Percentiles rank a stretch among this genome's conserved stretches.
Conservation (phyloP, 64 coral and sea anemone species). For the Stylophora pistillata region DNA sequence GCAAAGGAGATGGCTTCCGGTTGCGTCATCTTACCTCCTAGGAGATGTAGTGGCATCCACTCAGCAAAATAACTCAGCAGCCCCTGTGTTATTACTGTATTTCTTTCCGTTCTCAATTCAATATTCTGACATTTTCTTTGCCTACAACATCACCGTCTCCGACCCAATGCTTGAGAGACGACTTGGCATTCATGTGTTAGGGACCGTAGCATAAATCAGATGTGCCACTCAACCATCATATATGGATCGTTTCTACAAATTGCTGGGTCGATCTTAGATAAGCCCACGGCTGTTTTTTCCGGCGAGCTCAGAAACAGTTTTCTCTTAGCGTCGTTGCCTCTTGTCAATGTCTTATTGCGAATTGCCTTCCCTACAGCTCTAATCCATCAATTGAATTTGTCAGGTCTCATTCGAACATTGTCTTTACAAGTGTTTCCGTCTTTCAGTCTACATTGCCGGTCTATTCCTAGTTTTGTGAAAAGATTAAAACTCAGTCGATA, state of each 20-base stretch:
- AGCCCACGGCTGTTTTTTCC: conserved; percentile 27
- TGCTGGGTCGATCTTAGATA: conserved; percentile 33
- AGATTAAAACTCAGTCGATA: conserved; percentile 64
- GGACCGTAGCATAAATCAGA: too few species aligned
- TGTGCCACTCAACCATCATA: conserved; percentile 82
- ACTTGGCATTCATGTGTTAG: too few species aligned
- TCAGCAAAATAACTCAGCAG: conserved; percentile 65
- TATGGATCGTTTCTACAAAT: conserved; percentile 60
- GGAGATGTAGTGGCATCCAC: conserved; percentile 79
- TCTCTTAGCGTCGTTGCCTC: conserved; percentile 58
- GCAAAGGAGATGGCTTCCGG: conserved; percentile 50
- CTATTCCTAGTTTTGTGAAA: conserved; percentile 70
- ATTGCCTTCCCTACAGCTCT: conserved; percentile 53
- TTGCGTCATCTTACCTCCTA: conserved; percentile 15
- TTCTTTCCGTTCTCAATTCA: conserved; percentile 24
- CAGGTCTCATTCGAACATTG: conserved; percentile 51
- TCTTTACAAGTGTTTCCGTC: neutral
- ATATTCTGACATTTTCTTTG: conserved; percentile 44
- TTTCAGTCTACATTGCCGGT: conserved; percentile 8
- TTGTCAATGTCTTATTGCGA: conserved; percentile 23
- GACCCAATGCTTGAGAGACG: conserved; percentile 64
- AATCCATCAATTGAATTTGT: conserved; percentile 86
- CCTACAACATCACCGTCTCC: conserved; percentile 45
- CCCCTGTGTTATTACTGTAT: neutral
- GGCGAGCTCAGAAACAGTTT: conserved; percentile 78